phyloP scores from a whole-genome alignment of 2,888 invertebrate species.

The Synergus gifuensis region DNA sequence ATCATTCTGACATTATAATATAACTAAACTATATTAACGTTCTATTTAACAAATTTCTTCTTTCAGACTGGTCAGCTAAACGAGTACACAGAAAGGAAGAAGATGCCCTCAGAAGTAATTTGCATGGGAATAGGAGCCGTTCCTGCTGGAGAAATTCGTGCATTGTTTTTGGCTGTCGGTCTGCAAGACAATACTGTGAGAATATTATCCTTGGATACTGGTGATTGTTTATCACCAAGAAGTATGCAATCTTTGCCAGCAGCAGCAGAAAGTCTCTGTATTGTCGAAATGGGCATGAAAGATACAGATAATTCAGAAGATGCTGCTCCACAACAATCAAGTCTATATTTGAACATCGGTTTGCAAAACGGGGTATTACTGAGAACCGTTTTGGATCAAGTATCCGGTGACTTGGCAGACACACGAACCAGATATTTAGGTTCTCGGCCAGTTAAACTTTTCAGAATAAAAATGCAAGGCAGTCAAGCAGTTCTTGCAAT shows the following conservation, averaged over 20 bases:
- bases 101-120: conserved; percentile 97
- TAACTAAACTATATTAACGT: neutral
- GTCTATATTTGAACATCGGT: conserved; percentile 95
- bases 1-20: neutral
- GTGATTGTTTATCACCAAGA: conserved; percentile 95
- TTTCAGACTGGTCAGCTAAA: conserved; percentile 97
- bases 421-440: conserved; percentile 98
- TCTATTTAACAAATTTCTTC: conserved; percentile 44
- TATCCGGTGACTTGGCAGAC: conserved; percentile 97
- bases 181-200: conserved; percentile 97
- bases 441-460: conserved; percentile 96
- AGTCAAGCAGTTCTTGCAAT: conserved; percentile 98
- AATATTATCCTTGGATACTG: conserved; percentile 97
- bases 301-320: conserved; percentile 80
- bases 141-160: conserved; percentile 95
- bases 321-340: conserved; percentile 82
- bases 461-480: conserved; percentile 96
- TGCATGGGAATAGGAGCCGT: conserved; percentile 99
- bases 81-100: conserved; percentile 98
- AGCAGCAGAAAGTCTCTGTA: conserved; percentile 96
- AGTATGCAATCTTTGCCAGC: conserved; percentile 98
- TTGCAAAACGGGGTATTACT: conserved; percentile 97
- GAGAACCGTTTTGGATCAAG: conserved; percentile 95
- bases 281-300: conserved; percentile 93
- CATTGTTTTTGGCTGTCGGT: conserved; percentile 97